These are phyloP conservation scores for Apocrypta bakeri DNA, from an alignment of 1,140 invertebrate genomes.

Conservation along the genomic window DNA sequence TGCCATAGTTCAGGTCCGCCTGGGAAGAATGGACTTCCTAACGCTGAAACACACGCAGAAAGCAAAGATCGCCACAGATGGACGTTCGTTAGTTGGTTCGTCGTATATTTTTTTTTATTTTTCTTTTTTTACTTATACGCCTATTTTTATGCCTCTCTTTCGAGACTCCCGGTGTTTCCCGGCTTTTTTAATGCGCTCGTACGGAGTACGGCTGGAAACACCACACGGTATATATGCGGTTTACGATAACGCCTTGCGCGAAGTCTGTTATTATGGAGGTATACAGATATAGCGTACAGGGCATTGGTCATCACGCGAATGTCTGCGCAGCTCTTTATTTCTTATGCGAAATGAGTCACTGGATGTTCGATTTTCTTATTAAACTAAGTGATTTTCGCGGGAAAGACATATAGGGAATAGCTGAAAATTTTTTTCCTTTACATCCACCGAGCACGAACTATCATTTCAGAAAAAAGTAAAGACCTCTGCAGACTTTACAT, in stretches of 20 bases:
- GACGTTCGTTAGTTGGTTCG: background rate
- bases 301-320: background rate
- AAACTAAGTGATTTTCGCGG: background rate
- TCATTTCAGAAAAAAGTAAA: background rate
- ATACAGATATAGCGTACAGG: too few relatives aligned
- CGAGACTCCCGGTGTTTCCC: background rate
- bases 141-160: background rate
- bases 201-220: too few relatives aligned
- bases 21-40: constrained; percentile 95
- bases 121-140: background rate
- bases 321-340: background rate
- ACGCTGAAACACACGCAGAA: constrained; percentile 79
- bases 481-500: background rate
- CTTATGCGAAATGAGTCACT: background rate
- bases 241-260: background rate
- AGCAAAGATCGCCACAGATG: constrained; percentile 28
- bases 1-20: constrained; percentile 94
- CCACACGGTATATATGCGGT: too few relatives aligned
- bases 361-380: background rate
- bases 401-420: background rate
- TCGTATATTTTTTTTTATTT: background rate
- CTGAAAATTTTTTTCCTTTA: background rate
- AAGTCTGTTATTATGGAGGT: too few relatives aligned
- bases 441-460: background rate
- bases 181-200: background rate